phyloP scores from a whole-genome alignment of 2,113 vertebrate species.

The Phycodurus eques region DNA sequence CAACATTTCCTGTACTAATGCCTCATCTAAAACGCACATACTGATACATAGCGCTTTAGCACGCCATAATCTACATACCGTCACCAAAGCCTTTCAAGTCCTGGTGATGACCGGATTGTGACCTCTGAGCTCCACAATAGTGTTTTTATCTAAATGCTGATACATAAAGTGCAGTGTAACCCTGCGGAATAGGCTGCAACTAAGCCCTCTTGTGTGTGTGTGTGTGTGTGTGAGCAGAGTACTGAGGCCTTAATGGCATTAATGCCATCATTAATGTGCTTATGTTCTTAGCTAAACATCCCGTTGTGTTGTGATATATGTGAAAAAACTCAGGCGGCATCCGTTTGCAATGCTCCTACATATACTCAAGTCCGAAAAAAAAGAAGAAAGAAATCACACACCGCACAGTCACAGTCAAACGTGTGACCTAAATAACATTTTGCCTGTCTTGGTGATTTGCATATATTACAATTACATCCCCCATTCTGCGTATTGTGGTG shows the following conservation, averaged over 20 bases:
- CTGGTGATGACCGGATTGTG: constrained; percentile 23
- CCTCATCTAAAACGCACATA: constrained; percentile 18
- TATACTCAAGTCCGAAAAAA: background rate
- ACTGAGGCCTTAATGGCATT: constrained; percentile 48
- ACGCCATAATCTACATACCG: constrained; percentile 34
- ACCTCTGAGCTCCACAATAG: constrained; percentile 4
- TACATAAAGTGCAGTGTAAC: constrained; percentile 20
- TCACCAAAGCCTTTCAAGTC: constrained; percentile 17
- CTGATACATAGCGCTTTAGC: constrained; percentile 1
- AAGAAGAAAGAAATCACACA: constrained; percentile 7
- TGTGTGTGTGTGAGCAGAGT: constrained; percentile 23
- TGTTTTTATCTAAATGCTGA: constrained; percentile 29
- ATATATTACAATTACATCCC: constrained; percentile 3
- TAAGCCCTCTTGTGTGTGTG: constrained; percentile 26
- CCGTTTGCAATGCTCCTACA: constrained; percentile 6
- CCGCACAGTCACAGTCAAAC: constrained; percentile 2
- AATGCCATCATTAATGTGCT: constrained; percentile 65
- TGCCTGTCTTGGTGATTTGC: constrained; percentile 12
- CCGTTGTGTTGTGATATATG: constrained; percentile 16
- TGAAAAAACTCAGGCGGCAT: constrained; percentile 33
- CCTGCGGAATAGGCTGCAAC: constrained; percentile 7
- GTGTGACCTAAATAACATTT: constrained; percentile 30
- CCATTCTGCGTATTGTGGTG: background rate
- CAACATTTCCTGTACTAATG: constrained; percentile 18
- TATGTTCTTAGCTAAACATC: constrained; percentile 61